These are phyloP conservation scores for Cossypha heuglini DNA, from an alignment of 2,797 vertebrate genomes.

Conservation along the genomic window DNA sequence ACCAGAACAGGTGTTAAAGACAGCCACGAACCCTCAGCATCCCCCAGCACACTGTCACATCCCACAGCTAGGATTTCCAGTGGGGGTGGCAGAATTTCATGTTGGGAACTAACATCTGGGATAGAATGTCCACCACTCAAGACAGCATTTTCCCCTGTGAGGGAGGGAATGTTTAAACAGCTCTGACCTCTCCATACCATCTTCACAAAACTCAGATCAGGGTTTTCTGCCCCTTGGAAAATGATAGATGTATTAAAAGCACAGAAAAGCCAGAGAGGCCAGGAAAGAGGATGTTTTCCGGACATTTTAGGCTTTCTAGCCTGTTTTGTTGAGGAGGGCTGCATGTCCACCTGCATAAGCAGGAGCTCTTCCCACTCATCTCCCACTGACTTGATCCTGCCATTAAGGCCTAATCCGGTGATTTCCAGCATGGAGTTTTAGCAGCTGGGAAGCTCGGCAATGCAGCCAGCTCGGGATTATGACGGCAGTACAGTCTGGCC, in stretches of 20 bases:
- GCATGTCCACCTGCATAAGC: not conserved
- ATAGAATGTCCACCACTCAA: not conserved
- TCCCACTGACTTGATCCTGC: not conserved
- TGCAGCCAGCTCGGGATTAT: constrained; percentile 30
- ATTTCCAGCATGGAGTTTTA: not conserved
- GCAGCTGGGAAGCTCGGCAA: not conserved
- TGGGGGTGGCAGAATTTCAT: not conserved
- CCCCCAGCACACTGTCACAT: rapidly evolving
- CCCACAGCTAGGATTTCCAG: not conserved
- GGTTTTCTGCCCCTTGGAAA: not conserved
- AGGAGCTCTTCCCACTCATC: not conserved
- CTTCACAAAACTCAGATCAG: not conserved
- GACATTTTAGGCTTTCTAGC: not conserved
- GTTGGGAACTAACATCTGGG: not conserved
- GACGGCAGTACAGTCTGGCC: not conserved
- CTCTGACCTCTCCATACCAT: not conserved
- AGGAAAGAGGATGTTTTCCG: not conserved
- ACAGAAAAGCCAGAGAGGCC: not conserved
- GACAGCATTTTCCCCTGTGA: not conserved
- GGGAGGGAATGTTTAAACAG: not conserved
- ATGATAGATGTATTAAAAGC: not conserved
- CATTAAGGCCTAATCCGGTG: constrained; percentile 40
- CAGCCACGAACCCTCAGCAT: not conserved
- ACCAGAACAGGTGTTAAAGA: not conserved
- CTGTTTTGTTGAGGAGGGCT: not conserved